These are phyloP conservation scores for Lithosia quadra DNA, from an alignment of 2,888 invertebrate genomes.

Conservation along the genomic window DNA sequence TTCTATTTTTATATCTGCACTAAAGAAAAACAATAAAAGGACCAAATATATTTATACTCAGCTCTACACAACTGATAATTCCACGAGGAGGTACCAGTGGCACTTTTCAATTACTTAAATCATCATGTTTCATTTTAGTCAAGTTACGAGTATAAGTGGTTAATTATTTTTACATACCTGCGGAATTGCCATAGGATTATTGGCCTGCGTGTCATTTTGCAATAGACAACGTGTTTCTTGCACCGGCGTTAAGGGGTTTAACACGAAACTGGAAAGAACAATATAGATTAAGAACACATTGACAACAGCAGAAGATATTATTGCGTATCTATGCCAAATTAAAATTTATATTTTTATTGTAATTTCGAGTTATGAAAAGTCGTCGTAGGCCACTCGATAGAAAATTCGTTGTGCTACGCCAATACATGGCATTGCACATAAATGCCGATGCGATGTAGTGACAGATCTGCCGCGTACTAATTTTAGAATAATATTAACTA, in stretches of 20 bases:
- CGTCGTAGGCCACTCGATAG: too few relatives aligned
- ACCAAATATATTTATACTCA: not conserved
- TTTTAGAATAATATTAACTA: too few relatives aligned
- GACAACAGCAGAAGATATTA: not conserved
- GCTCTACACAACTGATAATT: not conserved
- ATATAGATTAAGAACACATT: conserved; percentile 23
- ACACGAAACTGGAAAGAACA: conserved; percentile 92
- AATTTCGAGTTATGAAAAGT: too few relatives aligned
- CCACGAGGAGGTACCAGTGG: too few relatives aligned
- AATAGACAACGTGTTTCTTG: conserved; percentile 96
- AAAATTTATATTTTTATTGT: too few relatives aligned
- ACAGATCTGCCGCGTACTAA: too few relatives aligned
- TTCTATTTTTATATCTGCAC: not conserved
- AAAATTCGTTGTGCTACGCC: too few relatives aligned
- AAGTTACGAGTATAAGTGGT: not conserved
- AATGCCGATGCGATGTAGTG: too few relatives aligned
- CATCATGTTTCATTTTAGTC: not conserved
- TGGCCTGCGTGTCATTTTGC: conserved; percentile 96
- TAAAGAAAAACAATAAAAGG: too few relatives aligned
- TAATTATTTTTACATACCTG: conserved; percentile 74
- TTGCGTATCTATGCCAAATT: not conserved
- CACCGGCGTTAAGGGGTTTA: conserved; percentile 96
- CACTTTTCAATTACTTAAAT: not conserved
- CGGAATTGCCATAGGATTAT: conserved; percentile 94
- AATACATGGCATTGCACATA: too few relatives aligned